These are phyloP conservation scores for Palloptera scutellata DNA, from an alignment of 2,888 invertebrate genomes.

Conservation along the genomic window DNA sequence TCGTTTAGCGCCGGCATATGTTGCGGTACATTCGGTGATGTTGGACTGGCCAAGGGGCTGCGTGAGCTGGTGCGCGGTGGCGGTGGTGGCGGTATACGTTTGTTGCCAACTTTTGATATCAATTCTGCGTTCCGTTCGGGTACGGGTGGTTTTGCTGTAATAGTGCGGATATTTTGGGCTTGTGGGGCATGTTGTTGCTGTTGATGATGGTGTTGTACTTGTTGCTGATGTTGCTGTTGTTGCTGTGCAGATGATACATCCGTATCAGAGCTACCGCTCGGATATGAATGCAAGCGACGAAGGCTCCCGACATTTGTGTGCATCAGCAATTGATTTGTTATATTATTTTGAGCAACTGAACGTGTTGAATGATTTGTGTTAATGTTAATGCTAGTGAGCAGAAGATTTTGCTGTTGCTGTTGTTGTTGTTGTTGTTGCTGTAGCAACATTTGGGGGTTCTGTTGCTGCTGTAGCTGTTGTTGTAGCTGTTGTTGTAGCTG, in stretches of 20 bases:
- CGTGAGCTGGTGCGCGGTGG: conserved; percentile 91
- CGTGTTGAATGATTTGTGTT: conserved; percentile 34
- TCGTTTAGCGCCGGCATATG: conserved; percentile 65
- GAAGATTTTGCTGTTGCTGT: conserved; percentile 64
- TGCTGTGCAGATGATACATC: conserved; percentile 78
- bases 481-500: conserved; percentile 66
- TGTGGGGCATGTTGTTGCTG: conserved; percentile 37
- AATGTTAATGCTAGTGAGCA: conserved; percentile 23
- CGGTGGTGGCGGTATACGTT: conserved; percentile 88
- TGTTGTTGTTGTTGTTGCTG: conserved; percentile 46
- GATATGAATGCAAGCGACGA: conserved; percentile 83
- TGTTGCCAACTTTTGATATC: conserved; percentile 74
- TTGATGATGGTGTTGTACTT: conserved; percentile 36
- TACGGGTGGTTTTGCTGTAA: conserved; percentile 75
- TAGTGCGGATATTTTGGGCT: conserved; percentile 36
- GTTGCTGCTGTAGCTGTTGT: conserved; percentile 41
- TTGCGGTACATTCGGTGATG: conserved; percentile 75
- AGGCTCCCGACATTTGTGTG: conserved; percentile 67
- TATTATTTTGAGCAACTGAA: conserved; percentile 36
- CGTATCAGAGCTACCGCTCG: conserved; percentile 85
- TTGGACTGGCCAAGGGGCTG: conserved; percentile 86
- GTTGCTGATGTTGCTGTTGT: conserved; percentile 40
- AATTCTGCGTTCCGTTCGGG: conserved; percentile 84
- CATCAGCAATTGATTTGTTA: conserved; percentile 57
- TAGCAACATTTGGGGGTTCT: conserved; percentile 30